Conservation (phyloP, 2,888 invertebrate genomes). For the Vesta saturnalis region DNA sequence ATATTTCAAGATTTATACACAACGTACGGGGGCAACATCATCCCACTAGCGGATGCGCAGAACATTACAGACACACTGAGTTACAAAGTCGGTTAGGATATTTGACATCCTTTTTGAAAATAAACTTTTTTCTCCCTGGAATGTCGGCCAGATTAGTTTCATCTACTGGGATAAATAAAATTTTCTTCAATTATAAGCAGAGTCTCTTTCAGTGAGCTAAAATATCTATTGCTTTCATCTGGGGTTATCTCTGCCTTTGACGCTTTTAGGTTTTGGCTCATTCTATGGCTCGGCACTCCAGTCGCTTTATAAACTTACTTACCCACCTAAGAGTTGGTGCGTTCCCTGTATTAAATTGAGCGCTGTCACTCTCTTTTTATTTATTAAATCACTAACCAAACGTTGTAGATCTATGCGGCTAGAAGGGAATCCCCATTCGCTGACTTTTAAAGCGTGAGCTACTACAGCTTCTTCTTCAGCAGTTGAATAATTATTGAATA, state of each 20-base stretch:
- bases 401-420: background rate
- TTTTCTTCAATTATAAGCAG: background rate
- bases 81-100: background rate
- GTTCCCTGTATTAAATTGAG: background rate
- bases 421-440: constrained; percentile 9
- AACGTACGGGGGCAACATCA: background rate
- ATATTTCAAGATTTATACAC: background rate
- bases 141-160: background rate
- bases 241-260: background rate
- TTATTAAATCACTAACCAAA: background rate
- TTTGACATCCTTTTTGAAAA: background rate
- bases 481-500: too few relatives aligned
- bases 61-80: background rate
- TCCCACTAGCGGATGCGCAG: background rate
- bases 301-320: background rate
- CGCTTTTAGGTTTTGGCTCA: background rate
- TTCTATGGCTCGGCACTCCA: background rate
- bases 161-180: background rate
- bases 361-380: background rate
- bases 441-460: background rate
- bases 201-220: background rate
- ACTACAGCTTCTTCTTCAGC: constrained; percentile 3
- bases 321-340: constrained; percentile 22
- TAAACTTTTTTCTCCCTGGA: constrained; percentile 4
- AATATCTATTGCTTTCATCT: background rate